Evolutionary conservation across 2,113 vertebrate genomes (phyloP), one percentile per base, ranked within the genome.

Genomic region (Hyla sarda): DNA sequence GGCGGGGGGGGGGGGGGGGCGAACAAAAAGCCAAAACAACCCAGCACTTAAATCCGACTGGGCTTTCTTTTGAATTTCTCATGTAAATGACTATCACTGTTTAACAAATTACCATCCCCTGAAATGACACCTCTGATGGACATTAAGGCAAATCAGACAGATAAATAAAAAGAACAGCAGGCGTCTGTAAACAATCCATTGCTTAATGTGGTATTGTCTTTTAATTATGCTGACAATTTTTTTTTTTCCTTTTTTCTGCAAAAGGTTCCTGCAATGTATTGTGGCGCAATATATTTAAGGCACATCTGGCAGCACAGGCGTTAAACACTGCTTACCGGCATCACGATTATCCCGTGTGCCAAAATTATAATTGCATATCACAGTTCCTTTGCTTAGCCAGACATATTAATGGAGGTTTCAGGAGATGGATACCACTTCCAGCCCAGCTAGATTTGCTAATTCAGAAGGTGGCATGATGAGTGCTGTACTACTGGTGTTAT

Each of bases 381-480:
- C 82, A 9, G 82, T 79, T 88, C 41, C 5, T 13, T 87, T 87
- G 88, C 84, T 65, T 87, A 86, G 85, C 77, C 78, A 87, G 77
- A 87, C 85, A 50, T 87, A 87, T 74, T 87, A 87, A 87, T 87
- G 78, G 78, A 37, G 77, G 78, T 56, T 72, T 82, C 88, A 88
- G 90, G 85, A 90, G 89, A 89, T 50, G 71, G 88, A 54, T 89
- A 89, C 89, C 91, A 91, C 90, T 92, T 83, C 28, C 65, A 83
- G 62, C 62, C 30, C 65, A 83, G 62, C 47, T 89, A 87, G 89
- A 89, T 87, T 89, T 86, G 82, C 25, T 89, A 88, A 88, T 90
- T 90, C 90, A 83, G 30, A 52, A 48, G 74, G n/a, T 67, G 79
- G 19, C 32, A 32, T 67, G 30, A 78, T 67, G 75, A 30, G 37